Evolutionary conservation across 2,888 invertebrate genomes (phyloP), one percentile per base, ranked within the genome.

Genomic region (Syrista parreyssii): DNA sequence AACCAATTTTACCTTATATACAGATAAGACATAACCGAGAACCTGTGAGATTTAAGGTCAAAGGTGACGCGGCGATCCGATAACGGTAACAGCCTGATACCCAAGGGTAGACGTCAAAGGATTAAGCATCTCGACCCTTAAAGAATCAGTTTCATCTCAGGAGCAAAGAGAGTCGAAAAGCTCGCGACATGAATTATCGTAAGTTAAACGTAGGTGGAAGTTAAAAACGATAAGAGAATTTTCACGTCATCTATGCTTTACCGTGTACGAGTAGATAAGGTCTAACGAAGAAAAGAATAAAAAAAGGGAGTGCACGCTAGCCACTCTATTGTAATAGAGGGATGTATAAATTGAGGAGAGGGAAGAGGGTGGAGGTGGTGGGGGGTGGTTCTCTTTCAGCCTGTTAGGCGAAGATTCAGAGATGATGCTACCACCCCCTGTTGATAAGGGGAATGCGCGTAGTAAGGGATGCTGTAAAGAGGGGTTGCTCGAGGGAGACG

Each of bases 361-460:
- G 15, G 4, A 6, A 40, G 6, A 40, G 40, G 40, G 40, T 23
- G 40, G 15, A 23, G 23, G 55, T 6, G 23, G 34, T 4, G 34
- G 34, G 55, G 23, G 23, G 6, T 55, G 55, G n/a, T n/a, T n/a
- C 55, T 33, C 31, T 32, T 71, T 33, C 71, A 31, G 31, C 31
- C 31, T 31, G 71, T 71, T 71, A 31, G 31, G 12, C 71, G 31
- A 71, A 31, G 31, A 11, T 71, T 15, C 31, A 15, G 12, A 33
- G 15, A 11, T 6, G 71, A 33, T 23, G 31, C 2, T 33, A 71
- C 71, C 31, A 12, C 31, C 31, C 31, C 15, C 31, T 68, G 71
- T 68, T 75, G 85, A 87, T 85, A 85, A 86, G 85, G 4, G 84
- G 86, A 86, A 85, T 86, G 88, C 88, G 88, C 88, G 87, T 83